Conservation (phyloP, 1,140 invertebrate species). For the Drosophila nannoptera region DNA sequence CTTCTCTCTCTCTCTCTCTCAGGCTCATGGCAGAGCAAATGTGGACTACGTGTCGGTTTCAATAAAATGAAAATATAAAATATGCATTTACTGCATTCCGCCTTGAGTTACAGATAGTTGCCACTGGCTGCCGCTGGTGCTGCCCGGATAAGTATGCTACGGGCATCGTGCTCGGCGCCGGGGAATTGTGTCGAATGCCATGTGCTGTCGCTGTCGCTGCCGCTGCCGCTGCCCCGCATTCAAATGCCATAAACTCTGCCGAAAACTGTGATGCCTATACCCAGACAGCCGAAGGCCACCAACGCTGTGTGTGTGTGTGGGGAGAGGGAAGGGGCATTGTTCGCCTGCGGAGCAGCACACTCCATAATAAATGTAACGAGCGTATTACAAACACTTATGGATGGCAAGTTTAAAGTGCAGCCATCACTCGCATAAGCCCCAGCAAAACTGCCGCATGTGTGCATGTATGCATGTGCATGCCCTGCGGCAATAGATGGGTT, state of each 20-base stretch:
- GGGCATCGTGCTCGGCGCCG: slow-evolving; percentile 50
- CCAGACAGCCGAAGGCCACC: slow-evolving; percentile 10
- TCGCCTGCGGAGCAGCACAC: slow-evolving; percentile 56
- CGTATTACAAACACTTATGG: slow-evolving; percentile 71
- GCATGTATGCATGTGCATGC: neutral
- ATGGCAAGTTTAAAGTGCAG: slow-evolving; percentile 66
- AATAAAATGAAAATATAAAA: slow-evolving; percentile 77
- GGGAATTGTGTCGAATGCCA: slow-evolving; percentile 64
- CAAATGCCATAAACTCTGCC: slow-evolving; percentile 47
- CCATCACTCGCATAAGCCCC: slow-evolving; percentile 34
- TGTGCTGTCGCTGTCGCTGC: slow-evolving; percentile 20
- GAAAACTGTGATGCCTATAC: slow-evolving; percentile 32
- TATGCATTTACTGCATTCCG: slow-evolving; percentile 67
- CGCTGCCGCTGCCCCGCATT: slow-evolving; percentile 45
- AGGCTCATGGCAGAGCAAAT: slow-evolving; percentile 5
- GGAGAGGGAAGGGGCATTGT: slow-evolving; percentile 41
- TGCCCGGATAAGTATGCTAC: slow-evolving; percentile 68
- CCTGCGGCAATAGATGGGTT: neutral
- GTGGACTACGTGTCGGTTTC: slow-evolving; percentile 63
- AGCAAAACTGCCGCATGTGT: slow-evolving; percentile 20
- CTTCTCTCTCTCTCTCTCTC: neutral
- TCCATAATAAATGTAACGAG: slow-evolving; percentile 77
- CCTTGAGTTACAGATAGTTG: slow-evolving; percentile 40
- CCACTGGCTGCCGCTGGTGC: slow-evolving; percentile 23
- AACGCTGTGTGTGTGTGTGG: too few relatives aligned